phyloP scores from a whole-genome alignment of 2,888 invertebrate genomes.

The Cistogaster globosa region DNA sequence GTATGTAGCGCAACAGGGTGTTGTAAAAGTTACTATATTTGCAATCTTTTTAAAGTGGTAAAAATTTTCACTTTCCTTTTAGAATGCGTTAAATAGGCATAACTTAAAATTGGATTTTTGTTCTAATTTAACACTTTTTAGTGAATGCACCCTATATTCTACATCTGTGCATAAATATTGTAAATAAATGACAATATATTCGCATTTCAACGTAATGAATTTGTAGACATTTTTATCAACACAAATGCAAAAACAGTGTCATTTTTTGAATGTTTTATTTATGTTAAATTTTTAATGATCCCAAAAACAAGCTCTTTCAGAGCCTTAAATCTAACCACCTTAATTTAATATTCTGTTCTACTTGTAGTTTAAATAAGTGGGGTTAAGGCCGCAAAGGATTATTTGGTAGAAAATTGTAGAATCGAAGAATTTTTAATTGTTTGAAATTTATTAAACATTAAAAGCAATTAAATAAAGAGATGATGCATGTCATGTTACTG shows the following conservation, averaged over 20 bases:
- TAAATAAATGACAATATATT: background rate
- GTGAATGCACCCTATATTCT: background rate
- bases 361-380: background rate
- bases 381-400: conserved; percentile 44
- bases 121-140: background rate
- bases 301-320: background rate
- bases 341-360: conserved; percentile 3
- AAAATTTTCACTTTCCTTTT: no score
- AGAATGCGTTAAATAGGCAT: no score
- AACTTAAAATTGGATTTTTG: no score
- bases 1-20: background rate
- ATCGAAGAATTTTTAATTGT: conserved; percentile 30
- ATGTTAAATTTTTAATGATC: conserved; percentile 55
- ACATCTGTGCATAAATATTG: background rate
- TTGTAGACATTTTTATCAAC: conserved; percentile 14
- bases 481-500: no score
- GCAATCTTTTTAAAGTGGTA: background rate
- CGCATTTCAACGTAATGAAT: background rate
- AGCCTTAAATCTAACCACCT: conserved; percentile 17
- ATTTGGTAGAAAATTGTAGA: conserved; percentile 1
- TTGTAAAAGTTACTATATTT: no score
- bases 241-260: conserved; percentile 13
- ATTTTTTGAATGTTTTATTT: conserved; percentile 49
- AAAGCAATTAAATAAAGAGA: conserved; percentile 1
- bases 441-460: conserved; percentile 23